Conservation (phyloP, 2,113 vertebrate species). For the Macquaria australasica region DNA sequence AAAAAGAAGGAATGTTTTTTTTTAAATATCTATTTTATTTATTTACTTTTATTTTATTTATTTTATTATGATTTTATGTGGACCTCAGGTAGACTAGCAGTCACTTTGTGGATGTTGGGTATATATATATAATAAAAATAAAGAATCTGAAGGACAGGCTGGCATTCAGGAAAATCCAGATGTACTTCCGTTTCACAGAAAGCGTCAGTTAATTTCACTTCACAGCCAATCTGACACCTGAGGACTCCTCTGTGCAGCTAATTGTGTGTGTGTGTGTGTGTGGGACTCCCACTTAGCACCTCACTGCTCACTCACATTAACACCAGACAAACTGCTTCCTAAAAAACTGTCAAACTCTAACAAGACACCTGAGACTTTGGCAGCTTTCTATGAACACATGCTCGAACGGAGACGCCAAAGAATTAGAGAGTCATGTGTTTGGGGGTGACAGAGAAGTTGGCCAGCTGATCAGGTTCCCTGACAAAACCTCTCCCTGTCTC, state of each 20-base stretch:
- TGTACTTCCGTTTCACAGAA: background rate
- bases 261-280: constrained; percentile 17
- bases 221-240: background rate
- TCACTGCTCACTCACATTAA: constrained; percentile 26
- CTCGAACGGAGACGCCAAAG: background rate
- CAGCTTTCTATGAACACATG: constrained; percentile 40
- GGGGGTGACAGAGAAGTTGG: too few relatives aligned
- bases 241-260: constrained; percentile 1
- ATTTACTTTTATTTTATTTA: background rate
- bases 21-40: background rate
- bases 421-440: too few relatives aligned
- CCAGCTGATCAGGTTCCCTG: constrained; percentile 5
- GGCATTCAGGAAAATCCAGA: background rate
- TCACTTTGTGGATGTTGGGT: background rate
- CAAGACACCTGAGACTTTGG: constrained; percentile 45
- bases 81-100: background rate
- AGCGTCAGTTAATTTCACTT: background rate
- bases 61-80: background rate
- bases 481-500: background rate
- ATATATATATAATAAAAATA: background rate
- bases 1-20: too few relatives aligned
- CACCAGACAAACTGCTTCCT: background rate
- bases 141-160: background rate
- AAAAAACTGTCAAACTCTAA: constrained; percentile 39
- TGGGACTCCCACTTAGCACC: constrained; percentile 18